Evolutionary conservation across 1,140 invertebrate genomes (phyloP).

Genomic region (Bombyx mori): ASM3026992v2 NC_085130.1:18075001-18075500

Average conservation of each 20-base stretch:
- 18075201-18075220: conserved; percentile 6
- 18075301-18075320: conserved; percentile 76
- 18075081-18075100: conserved; percentile 45
- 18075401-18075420: background rate
- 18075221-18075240: conserved; percentile 19
- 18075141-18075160: background rate
- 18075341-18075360: conserved; percentile 78
- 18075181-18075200: background rate
- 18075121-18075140: conserved; percentile 37
- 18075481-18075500: too few species aligned
- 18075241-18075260: conserved; percentile 49
- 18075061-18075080: conserved; percentile 33
- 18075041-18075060: conserved; percentile 57
- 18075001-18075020: conserved; percentile 23
- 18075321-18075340: conserved; percentile 79
- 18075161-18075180: conserved; percentile 7
- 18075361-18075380: conserved; percentile 80
- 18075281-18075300: conserved; percentile 81
- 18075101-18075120: conserved; percentile 50
- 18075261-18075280: conserved; percentile 69
- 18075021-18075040: conserved; percentile 39
- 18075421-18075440: too few species aligned
- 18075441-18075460: too few species aligned
- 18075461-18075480: too few species aligned
- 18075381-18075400: conserved; percentile 73